These are phyloP conservation scores for Heteropelma amictum DNA, from an alignment of 2,888 invertebrate genomes.

Conservation along the genomic window DNA sequence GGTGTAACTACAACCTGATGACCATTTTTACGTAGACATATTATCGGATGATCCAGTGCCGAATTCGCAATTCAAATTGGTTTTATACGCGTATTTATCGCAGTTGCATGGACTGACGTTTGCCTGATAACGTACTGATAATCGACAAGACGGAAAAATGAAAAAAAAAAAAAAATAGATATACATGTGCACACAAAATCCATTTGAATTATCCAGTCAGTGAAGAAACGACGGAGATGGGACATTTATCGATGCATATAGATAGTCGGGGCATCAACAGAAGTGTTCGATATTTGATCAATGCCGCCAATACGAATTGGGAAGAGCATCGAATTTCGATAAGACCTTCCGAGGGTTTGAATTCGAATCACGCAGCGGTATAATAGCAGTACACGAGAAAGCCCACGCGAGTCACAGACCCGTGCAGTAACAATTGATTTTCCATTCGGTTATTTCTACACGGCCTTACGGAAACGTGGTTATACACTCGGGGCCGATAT, in stretches of 20 bases:
- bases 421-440: slow-evolving; percentile 52
- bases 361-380: slow-evolving; percentile 43
- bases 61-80: neutral
- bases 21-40: too few relatives aligned
- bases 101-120: neutral
- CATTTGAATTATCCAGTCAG: slow-evolving; percentile 45
- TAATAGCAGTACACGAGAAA: slow-evolving; percentile 8
- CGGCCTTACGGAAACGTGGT: slow-evolving; percentile 51
- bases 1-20: too few relatives aligned
- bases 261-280: slow-evolving; percentile 19
- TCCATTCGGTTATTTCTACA: slow-evolving; percentile 55
- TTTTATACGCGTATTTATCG: neutral
- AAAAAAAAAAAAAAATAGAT: slow-evolving; percentile 5
- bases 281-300: slow-evolving; percentile 52
- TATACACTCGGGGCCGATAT: slow-evolving; percentile 32
- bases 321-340: slow-evolving; percentile 49
- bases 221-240: slow-evolving; percentile 13
- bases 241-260: neutral
- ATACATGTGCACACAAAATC: slow-evolving; percentile 13
- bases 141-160: neutral
- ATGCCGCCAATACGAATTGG: slow-evolving; percentile 52
- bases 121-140: neutral
- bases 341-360: slow-evolving; percentile 47
- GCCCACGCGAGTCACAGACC: slow-evolving; percentile 2
- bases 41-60: too few relatives aligned